A percentile compares a stretch with the other conserved stretches of the same genome.
Evolutionary conservation across 2,113 vertebrate genomes (phyloP).

Genomic region (Colinus virginianus): DNA sequence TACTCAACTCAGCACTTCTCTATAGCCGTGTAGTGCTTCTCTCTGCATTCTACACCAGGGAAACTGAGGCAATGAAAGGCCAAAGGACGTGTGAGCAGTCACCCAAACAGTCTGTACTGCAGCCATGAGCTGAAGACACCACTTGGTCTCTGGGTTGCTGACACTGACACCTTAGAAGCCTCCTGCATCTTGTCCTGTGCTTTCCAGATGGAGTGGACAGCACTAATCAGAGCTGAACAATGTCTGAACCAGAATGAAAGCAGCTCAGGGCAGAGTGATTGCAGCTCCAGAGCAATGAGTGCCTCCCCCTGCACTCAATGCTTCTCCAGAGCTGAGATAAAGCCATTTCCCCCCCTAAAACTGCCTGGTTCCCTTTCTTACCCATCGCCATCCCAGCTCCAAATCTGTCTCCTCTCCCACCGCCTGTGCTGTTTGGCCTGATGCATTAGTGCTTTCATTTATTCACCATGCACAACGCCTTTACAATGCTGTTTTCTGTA

Average conservation of each 20-base stretch:
- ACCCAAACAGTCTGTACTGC: background rate
- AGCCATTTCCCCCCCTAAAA: background rate
- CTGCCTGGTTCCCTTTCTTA: background rate
- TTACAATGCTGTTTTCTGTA: background rate
- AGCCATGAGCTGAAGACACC: background rate
- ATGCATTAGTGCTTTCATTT: background rate
- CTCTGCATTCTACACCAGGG: background rate
- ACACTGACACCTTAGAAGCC: background rate
- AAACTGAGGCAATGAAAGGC: background rate
- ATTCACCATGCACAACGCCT: background rate
- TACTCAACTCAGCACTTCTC: background rate
- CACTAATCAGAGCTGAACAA: background rate
- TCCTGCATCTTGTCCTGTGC: background rate
- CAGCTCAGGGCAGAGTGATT: background rate
- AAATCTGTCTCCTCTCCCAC: background rate
- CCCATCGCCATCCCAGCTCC: background rate
- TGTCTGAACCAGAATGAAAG: background rate
- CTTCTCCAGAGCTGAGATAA: background rate
- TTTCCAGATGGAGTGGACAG: background rate
- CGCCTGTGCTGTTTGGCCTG: rapidly evolving
- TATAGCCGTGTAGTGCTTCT: rapidly evolving
- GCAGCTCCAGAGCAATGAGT: background rate
- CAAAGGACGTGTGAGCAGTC: background rate
- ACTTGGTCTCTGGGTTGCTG: background rate
- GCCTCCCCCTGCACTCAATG: background rate